These are phyloP conservation scores for Megathymus violae DNA, from an alignment of 1,140 invertebrate genomes.

Conservation along the genomic window DNA sequence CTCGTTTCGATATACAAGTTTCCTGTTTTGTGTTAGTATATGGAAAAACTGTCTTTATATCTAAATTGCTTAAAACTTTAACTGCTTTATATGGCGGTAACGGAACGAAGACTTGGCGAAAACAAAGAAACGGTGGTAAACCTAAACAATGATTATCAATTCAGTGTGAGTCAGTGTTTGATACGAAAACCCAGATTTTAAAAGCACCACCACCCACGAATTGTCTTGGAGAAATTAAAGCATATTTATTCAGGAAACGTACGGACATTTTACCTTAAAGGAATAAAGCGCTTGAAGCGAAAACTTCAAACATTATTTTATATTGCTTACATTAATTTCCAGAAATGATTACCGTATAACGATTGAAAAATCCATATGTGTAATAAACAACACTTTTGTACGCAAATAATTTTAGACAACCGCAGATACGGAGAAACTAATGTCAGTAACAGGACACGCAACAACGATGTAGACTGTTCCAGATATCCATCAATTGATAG, in stretches of 20 bases:
- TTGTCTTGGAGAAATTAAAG: slow-evolving; percentile 32
- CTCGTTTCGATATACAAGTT: slow-evolving; percentile 57
- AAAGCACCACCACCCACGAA: slow-evolving; percentile 43
- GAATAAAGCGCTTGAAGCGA: no score
- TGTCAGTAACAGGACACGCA: no score
- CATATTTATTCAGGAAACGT: slow-evolving; percentile 29
- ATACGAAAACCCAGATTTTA: slow-evolving; percentile 47
- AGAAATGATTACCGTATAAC: no score
- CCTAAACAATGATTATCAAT: slow-evolving; percentile 34
- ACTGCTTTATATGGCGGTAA: no score
- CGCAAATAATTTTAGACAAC: no score
- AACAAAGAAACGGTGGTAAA: slow-evolving; percentile 22
- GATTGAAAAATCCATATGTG: no score
- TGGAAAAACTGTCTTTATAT: slow-evolving; percentile 43
- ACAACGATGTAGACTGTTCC: not conserved
- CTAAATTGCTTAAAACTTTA: slow-evolving; percentile 6
- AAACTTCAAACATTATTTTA: no score
- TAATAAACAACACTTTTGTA: no score
- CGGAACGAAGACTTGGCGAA: not conserved
- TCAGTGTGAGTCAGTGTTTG: slow-evolving; percentile 39
- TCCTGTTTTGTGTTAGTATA: slow-evolving; percentile 65
- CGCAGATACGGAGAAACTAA: not conserved
- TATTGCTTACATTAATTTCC: no score
- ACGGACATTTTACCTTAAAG: no score
- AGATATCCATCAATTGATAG: not conserved